Conservation (phyloP, 1,140 invertebrate genomes). For the Drosophila kikkawai region DNA sequence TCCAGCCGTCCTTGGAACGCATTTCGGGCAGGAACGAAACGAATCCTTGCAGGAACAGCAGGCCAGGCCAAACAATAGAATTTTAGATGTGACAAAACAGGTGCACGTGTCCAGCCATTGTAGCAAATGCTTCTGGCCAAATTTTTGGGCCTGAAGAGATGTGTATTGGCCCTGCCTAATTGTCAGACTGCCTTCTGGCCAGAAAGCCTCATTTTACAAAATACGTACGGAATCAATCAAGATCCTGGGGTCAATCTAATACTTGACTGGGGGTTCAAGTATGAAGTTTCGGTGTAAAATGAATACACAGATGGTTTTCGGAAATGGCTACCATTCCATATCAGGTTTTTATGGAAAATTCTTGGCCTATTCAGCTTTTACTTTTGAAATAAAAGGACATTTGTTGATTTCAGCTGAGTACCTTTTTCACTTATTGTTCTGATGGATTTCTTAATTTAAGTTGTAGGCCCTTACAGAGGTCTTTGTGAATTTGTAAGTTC, state of each 20-base stretch:
- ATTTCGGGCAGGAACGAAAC: slow-evolving; percentile 50
- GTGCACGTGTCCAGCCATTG: slow-evolving; percentile 46
- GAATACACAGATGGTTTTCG: background rate
- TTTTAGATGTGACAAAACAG: slow-evolving; percentile 76
- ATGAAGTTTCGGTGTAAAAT: background rate
- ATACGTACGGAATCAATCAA: slow-evolving; percentile 29
- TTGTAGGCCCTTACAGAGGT: background rate
- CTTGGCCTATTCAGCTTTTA: too few relatives aligned
- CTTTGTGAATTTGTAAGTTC: too few relatives aligned
- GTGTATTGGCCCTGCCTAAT: slow-evolving; percentile 36
- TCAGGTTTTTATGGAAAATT: background rate
- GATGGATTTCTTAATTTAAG: background rate
- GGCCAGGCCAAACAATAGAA: slow-evolving; percentile 67
- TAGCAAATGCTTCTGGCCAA: slow-evolving; percentile 16
- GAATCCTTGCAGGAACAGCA: slow-evolving; percentile 30
- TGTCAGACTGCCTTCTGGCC: slow-evolving; percentile 17
- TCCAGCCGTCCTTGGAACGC: slow-evolving; percentile 37
- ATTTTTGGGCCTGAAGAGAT: slow-evolving; percentile 13
- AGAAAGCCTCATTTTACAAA: slow-evolving; percentile 21
- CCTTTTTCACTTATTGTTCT: too few relatives aligned
- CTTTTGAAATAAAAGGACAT: background rate
- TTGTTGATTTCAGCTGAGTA: background rate
- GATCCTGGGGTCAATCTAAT: slow-evolving; percentile 23
- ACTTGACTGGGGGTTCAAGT: slow-evolving; percentile 7
- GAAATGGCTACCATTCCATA: background rate